A percentile compares a stretch with the other conserved stretches of the same genome.
Evolutionary conservation across 2,113 vertebrate species (phyloP).

Genomic region (Tragelaphus scriptus): DNA sequence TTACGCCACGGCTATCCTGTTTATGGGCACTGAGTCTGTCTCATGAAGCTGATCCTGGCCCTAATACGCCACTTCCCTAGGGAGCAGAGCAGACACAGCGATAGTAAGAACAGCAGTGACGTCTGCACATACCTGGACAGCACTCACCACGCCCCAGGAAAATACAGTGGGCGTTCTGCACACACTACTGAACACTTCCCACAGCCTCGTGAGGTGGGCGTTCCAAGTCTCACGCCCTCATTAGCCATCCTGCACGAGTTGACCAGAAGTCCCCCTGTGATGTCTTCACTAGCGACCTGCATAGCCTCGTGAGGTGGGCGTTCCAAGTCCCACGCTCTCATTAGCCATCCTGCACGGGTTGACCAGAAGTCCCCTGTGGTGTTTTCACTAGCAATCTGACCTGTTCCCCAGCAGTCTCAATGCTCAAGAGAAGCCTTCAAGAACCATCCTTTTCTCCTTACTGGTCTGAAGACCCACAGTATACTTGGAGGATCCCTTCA

Average conservation of each 20-base stretch:
- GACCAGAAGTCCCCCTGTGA: background rate
- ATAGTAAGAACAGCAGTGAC: background rate
- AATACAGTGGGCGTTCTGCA: background rate
- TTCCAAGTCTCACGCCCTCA: no score
- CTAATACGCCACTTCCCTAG: background rate
- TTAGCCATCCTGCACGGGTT: background rate
- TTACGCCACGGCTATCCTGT: no score
- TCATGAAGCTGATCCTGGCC: background rate
- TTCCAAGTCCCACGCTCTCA: no score
- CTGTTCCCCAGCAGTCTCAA: background rate
- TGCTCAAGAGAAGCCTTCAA: background rate
- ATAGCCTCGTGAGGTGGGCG: background rate
- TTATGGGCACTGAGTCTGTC: background rate
- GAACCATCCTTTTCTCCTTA: background rate
- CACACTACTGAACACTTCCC: background rate
- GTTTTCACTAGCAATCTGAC: background rate
- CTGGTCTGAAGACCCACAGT: background rate
- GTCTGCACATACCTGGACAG: background rate
- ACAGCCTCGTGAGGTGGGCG: background rate
- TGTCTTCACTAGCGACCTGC: background rate
- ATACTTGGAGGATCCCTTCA: background rate
- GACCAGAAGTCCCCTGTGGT: background rate
- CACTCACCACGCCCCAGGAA: background rate
- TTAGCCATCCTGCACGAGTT: background rate
- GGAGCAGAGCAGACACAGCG: no score